phyloP scores from a whole-genome alignment of 2,113 vertebrate genomes.

The Pomatostomus ruficeps region DNA sequence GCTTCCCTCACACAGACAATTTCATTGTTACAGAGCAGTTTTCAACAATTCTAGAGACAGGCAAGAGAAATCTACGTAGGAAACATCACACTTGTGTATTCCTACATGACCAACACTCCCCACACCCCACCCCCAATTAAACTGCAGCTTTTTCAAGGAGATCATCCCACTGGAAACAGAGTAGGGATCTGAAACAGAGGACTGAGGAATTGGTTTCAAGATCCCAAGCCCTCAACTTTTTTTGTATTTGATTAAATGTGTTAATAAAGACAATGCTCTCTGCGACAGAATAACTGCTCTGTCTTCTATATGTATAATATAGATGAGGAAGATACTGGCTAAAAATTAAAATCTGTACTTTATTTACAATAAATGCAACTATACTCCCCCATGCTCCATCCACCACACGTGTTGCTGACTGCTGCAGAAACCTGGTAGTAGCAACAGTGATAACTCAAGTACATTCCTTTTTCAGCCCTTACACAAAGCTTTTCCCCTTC shows the following conservation, averaged over 20 bases:
- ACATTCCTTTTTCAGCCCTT: neutral
- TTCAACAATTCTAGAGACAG: neutral
- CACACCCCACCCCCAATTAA: neutral
- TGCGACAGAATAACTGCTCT: neutral
- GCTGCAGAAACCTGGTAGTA: neutral
- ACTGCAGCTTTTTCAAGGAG: neutral
- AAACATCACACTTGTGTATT: neutral
- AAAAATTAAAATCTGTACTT: neutral
- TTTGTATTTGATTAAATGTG: neutral
- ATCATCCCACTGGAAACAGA: neutral
- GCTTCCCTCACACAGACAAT: neutral
- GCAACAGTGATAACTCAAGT: neutral
- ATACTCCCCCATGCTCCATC: neutral
- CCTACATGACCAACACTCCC: neutral
- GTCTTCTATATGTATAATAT: neutral
- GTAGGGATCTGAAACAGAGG: neutral
- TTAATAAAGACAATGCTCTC: neutral
- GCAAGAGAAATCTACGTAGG: neutral
- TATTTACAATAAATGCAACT: constrained; percentile 15
- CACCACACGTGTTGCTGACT: neutral
- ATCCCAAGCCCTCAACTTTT: neutral
- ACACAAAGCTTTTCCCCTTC: neutral
- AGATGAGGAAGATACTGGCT: neutral
- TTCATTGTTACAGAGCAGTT: neutral
- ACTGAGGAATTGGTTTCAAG: neutral